phyloP scores from a whole-genome alignment of 2,888 invertebrate species.

The Callinectes sapidus region DNA sequence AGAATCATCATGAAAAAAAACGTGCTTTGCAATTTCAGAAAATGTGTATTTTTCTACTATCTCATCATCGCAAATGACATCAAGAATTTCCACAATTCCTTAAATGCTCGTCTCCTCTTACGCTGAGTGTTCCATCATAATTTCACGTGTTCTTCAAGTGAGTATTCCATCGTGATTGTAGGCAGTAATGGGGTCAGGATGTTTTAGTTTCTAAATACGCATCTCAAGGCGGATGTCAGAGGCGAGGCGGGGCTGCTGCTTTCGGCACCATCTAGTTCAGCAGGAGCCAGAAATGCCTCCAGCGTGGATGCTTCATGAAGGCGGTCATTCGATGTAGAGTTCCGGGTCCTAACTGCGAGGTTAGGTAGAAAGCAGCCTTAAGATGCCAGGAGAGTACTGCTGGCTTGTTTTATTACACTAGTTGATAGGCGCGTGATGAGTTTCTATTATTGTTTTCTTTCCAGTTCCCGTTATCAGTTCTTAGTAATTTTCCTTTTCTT shows the following conservation, averaged over 20 bases:
- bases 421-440: not conserved
- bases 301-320: not conserved
- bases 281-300: not conserved
- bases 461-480: not conserved
- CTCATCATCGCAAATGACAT: not conserved
- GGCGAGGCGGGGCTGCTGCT: not conserved
- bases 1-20: not conserved
- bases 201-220: not conserved
- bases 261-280: not conserved
- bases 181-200: not conserved
- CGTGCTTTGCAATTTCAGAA: not conserved
- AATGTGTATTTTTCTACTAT: not conserved
- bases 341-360: not conserved
- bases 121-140: not conserved
- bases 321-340: not conserved
- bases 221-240: not conserved
- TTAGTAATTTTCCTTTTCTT: not conserved
- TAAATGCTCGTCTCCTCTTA: not conserved
- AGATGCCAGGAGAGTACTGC: not conserved
- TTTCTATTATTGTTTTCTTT: not conserved
- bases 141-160: not conserved
- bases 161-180: not conserved
- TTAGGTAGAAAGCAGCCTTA: not conserved
- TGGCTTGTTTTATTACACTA: not conserved
- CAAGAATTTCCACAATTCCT: conserved; percentile 8